These are phyloP conservation scores for Epizoanthus fatuus DNA, from an alignment of 92 coral and sea anemone species.

Conservation along the genomic window DNA sequence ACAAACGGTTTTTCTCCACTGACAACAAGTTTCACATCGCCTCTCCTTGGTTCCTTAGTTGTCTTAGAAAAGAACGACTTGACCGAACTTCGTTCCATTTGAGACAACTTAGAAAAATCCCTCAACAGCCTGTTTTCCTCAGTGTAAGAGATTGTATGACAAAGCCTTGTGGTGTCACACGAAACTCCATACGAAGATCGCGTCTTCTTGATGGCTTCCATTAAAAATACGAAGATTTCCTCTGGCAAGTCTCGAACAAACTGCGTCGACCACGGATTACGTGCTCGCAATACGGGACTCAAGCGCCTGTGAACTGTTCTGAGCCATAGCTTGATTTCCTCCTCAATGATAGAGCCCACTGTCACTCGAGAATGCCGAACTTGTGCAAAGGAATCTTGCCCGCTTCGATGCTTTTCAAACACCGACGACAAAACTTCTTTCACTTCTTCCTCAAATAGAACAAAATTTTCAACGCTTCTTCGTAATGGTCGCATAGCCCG, in stretches of 20 bases:
- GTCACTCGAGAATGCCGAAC: conserved; percentile 40
- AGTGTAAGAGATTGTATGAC: conserved; percentile 31
- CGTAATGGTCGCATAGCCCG: conserved; percentile 38
- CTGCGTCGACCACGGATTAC: conserved; percentile 60
- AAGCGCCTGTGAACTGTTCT: conserved; percentile 51
- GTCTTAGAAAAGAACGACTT: conserved; percentile 45
- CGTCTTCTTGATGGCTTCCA: conserved; percentile 50
- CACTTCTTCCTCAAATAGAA: conserved; percentile 59
- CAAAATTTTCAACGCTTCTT: conserved; percentile 44
- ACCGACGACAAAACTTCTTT: conserved; percentile 32
- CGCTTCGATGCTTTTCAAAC: conserved; percentile 39
- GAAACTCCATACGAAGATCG: conserved; percentile 42
- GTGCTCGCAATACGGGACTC: conserved; percentile 55
- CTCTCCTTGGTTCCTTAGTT: conserved; percentile 54
- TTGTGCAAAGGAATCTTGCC: conserved; percentile 46
- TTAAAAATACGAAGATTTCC: conserved; percentile 42
- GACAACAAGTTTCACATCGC: conserved; percentile 36
- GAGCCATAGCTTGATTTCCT: conserved; percentile 52
- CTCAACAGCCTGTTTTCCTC: neutral
- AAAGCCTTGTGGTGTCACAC: conserved; percentile 21
- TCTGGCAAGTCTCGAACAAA: conserved; percentile 54
- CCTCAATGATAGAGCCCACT: conserved; percentile 44
- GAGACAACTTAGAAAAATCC: conserved; percentile 20
- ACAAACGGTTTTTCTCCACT: conserved; percentile 57
- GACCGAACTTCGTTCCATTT: conserved; percentile 31